These are phyloP conservation scores for Parnassius glacialis DNA, from an alignment of 2,888 invertebrate genomes.

Conservation along the genomic window DNA sequence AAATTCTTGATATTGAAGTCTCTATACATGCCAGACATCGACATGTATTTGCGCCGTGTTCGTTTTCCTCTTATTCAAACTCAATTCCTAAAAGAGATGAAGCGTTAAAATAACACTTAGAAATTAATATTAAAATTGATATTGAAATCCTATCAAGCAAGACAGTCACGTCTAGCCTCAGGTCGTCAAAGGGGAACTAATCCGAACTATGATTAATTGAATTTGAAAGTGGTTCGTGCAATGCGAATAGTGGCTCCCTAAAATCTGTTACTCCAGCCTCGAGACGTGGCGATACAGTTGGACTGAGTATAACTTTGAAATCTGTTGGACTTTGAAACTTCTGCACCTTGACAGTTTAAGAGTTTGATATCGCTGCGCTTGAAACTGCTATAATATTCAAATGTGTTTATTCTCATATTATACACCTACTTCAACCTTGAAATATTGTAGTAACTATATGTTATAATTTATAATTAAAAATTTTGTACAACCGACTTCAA, in stretches of 20 bases:
- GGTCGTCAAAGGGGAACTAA: conserved; percentile 73
- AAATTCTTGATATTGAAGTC: too few species aligned
- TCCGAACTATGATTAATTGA: conserved; percentile 77
- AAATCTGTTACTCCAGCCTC: conserved; percentile 66
- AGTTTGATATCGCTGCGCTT: conserved; percentile 37
- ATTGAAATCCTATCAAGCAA: conserved; percentile 47
- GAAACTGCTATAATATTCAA: conserved; percentile 23
- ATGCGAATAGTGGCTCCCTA: conserved; percentile 43
- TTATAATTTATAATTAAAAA: too few species aligned
- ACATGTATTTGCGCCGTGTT: too few species aligned
- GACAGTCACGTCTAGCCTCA: conserved; percentile 63
- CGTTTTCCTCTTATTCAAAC: too few species aligned
- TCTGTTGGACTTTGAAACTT: conserved; percentile 48
- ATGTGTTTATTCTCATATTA: conserved; percentile 24
- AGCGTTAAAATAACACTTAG: conserved; percentile 13
- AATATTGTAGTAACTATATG: too few species aligned
- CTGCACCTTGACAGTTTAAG: conserved; percentile 52
- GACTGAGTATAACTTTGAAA: conserved; percentile 43
- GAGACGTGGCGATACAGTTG: conserved; percentile 40
- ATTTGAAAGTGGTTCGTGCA: conserved; percentile 66
- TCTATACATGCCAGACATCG: too few species aligned
- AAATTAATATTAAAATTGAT: conserved; percentile 31
- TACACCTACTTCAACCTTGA: conserved; percentile 22
- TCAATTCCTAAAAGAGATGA: too few species aligned
- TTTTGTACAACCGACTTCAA: too few species aligned